Evolutionary conservation across 2,888 invertebrate species (phyloP).

Genomic region (Labia minor): DNA sequence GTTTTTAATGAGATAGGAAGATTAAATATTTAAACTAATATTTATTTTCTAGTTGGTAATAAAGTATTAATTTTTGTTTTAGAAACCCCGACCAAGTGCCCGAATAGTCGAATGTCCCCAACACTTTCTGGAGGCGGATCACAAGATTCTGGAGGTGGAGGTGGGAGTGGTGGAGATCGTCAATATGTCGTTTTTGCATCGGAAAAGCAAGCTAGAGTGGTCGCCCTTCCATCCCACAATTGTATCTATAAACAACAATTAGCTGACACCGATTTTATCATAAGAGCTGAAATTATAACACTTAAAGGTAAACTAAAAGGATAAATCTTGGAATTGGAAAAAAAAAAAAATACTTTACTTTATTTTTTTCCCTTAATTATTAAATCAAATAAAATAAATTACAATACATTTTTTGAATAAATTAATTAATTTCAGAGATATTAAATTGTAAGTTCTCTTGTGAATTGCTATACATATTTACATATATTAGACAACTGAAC

Average conservation of each 20-base stretch:
- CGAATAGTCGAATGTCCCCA: constrained; percentile 60
- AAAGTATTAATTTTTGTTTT: constrained; percentile 20
- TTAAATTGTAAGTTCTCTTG: too few species aligned
- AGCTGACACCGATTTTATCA: constrained; percentile 85
- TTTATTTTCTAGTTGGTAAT: too few species aligned
- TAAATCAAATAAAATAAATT: too few species aligned
- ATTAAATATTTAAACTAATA: too few species aligned
- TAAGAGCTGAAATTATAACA: constrained; percentile 85
- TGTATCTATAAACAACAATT: constrained; percentile 88
- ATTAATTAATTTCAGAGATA: too few species aligned
- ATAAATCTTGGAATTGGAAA: too few species aligned
- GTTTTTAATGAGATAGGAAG: too few species aligned
- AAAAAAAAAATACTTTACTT: constrained; percentile 23
- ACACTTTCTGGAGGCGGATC: constrained; percentile 46
- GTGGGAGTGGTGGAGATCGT: constrained; percentile 54
- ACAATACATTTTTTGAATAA: too few species aligned
- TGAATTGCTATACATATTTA: too few species aligned
- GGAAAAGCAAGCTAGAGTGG: constrained; percentile 88
- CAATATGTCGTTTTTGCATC: constrained; percentile 90
- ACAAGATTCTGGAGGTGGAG: constrained; percentile 33
- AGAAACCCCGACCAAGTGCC: constrained; percentile 34
- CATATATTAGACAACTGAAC: too few species aligned
- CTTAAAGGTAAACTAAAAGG: constrained; percentile 90
- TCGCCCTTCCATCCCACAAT: constrained; percentile 89
- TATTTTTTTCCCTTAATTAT: constrained; percentile 39